A percentile compares a stretch with the other conserved stretches of the same genome.
phyloP scores from a whole-genome alignment of 2,797 vertebrate genomes.

The Alfaro cultratus region DNA sequence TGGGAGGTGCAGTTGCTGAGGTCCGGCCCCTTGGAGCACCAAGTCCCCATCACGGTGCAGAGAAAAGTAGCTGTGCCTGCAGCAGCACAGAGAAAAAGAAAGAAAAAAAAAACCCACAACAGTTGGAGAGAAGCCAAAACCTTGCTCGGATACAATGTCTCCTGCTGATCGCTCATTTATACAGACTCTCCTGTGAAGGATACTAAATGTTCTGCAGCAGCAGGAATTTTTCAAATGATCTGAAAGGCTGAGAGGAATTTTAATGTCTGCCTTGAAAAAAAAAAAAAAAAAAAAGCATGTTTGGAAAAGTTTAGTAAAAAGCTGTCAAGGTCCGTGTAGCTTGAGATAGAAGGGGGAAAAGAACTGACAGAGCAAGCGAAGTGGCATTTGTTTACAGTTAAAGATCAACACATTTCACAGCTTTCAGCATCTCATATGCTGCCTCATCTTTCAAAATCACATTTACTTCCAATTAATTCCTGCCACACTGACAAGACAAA shows the following conservation, averaged over 20 bases:
- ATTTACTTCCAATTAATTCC: constrained; percentile 39
- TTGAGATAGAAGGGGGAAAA: constrained; percentile 1
- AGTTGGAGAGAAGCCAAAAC: constrained; percentile 58
- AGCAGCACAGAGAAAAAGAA: constrained; percentile 52
- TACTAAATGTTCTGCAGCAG: constrained; percentile 39
- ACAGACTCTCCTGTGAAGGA: constrained; percentile 34
- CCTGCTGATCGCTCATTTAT: constrained; percentile 62
- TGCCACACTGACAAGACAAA: constrained; percentile 28
- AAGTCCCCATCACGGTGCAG: constrained; percentile 88
- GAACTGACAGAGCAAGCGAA: neutral
- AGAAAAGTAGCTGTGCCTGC: constrained; percentile 94
- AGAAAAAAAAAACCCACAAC: constrained; percentile 50
- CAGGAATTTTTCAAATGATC: constrained; percentile 51
- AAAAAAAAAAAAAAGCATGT: constrained; percentile 9
- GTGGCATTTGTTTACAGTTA: constrained; percentile 10
- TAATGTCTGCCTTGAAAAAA: constrained; percentile 8
- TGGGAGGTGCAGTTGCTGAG: constrained; percentile 99
- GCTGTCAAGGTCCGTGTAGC: neutral
- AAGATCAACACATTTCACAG: constrained; percentile 27
- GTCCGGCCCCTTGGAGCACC: constrained; percentile 94
- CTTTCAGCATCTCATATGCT: constrained; percentile 16
- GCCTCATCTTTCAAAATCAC: constrained; percentile 21
- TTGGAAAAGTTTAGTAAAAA: constrained; percentile 8
- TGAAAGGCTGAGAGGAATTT: constrained; percentile 44
- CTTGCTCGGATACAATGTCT: constrained; percentile 38